Conservation (phyloP, 2,888 invertebrate species). For the Schizotus pectinicornis region DNA sequence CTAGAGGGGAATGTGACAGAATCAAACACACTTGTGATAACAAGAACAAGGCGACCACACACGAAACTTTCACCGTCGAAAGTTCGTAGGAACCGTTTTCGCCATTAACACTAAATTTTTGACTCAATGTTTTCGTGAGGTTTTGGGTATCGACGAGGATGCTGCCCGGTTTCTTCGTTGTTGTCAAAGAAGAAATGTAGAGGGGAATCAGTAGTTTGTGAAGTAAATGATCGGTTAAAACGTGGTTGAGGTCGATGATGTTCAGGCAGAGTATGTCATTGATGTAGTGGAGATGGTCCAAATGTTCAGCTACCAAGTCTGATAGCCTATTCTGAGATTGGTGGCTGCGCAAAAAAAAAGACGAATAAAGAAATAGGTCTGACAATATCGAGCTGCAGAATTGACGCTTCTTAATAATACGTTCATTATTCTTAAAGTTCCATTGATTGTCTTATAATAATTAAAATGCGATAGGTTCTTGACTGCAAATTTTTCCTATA, state of each 20-base stretch:
- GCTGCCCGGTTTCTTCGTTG: slow-evolving; percentile 55
- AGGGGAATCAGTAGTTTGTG: slow-evolving; percentile 92
- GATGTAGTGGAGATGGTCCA: slow-evolving; percentile 96
- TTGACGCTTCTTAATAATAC: too few species aligned
- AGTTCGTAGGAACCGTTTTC: slow-evolving; percentile 41
- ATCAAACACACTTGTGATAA: slow-evolving; percentile 95
- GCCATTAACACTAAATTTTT: slow-evolving; percentile 61
- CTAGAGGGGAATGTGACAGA: slow-evolving; percentile 87
- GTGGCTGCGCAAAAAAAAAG: slow-evolving; percentile 69
- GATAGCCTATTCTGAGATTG: slow-evolving; percentile 89
- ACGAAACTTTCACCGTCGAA: slow-evolving; percentile 71
- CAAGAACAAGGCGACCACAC: slow-evolving; percentile 89
- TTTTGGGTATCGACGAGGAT: slow-evolving; percentile 62
- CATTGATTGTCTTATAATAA: too few species aligned
- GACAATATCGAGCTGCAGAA: not conserved
- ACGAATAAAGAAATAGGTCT: not conserved
- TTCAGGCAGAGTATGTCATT: slow-evolving; percentile 94
- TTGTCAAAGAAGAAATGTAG: slow-evolving; percentile 85
- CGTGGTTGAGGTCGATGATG: slow-evolving; percentile 91
- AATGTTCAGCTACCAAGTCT: slow-evolving; percentile 94
- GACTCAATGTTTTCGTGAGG: slow-evolving; percentile 68
- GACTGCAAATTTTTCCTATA: too few species aligned
- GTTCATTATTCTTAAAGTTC: too few species aligned
- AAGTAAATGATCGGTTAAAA: slow-evolving; percentile 90
- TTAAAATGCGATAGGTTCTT: too few species aligned